phyloP scores from a whole-genome alignment of 2,113 vertebrate genomes.

The Montifringilla adamsi region DNA sequence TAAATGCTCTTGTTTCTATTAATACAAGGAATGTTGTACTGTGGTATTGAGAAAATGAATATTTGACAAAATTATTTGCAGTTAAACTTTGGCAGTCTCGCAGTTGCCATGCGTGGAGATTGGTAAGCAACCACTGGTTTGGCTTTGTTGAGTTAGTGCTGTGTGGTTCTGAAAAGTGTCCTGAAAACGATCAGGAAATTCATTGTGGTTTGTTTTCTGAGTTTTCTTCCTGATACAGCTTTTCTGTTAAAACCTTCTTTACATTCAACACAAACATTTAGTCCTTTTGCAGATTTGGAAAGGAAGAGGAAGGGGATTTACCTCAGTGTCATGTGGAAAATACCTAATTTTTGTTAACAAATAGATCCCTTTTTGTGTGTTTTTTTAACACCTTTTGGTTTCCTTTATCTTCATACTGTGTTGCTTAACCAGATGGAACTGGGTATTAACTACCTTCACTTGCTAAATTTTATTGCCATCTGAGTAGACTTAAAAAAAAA shows the following conservation, averaged over 20 bases:
- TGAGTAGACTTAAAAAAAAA: background rate
- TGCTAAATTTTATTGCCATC: background rate
- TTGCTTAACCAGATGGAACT: background rate
- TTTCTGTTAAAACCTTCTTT: conserved; percentile 53
- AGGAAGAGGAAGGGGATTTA: background rate
- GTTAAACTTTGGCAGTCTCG: conserved; percentile 38
- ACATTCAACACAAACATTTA: conserved; percentile 23
- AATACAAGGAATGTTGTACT: background rate
- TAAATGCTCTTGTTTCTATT: background rate
- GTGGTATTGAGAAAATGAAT: conserved; percentile 31
- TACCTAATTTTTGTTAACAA: background rate
- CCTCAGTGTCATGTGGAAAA: background rate
- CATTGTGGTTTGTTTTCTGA: conserved; percentile 30
- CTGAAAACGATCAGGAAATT: background rate
- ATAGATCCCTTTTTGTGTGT: background rate
- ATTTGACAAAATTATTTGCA: conserved; percentile 60
- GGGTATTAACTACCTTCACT: background rate
- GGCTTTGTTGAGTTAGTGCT: conserved; percentile 53
- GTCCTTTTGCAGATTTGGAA: background rate
- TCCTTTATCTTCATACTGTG: background rate
- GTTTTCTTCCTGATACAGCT: conserved; percentile 24
- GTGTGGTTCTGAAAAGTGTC: conserved; percentile 36
- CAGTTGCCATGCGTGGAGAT: background rate
- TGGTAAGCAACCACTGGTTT: conserved; percentile 57
- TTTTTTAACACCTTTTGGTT: background rate